Conservation (phyloP, 2,888 invertebrate genomes). For the Sarcophaga subvicina region DNA sequence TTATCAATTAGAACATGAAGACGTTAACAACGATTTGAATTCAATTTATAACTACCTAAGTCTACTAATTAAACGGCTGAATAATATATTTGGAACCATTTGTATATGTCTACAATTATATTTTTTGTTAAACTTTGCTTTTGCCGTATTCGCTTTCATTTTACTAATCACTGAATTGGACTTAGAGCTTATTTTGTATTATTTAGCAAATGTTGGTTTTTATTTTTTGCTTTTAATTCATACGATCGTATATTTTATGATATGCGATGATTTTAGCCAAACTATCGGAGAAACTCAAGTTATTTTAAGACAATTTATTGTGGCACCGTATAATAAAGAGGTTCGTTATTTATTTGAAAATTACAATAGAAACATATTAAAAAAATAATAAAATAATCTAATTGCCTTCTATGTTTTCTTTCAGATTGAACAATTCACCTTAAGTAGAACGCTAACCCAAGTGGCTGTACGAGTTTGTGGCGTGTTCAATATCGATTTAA, state of each 20-base stretch:
- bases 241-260: slow-evolving; percentile 21
- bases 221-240: slow-evolving; percentile 7
- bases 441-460: neutral
- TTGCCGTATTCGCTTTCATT: neutral
- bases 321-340: neutral
- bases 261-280: neutral
- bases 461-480: neutral
- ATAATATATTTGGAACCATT: slow-evolving; percentile 2
- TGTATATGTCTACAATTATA: neutral
- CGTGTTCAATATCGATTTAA: slow-evolving; percentile 13
- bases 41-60: neutral
- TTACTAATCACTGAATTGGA: neutral
- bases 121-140: neutral
- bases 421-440: slow-evolving; percentile 21
- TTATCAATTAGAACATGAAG: neutral
- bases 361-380: slow-evolving; percentile 1
- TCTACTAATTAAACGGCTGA: neutral
- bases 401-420: neutral
- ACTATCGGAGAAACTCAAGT: neutral
- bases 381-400: neutral
- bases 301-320: neutral
- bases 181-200: neutral
- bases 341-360: neutral
- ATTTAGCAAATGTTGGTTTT: neutral
- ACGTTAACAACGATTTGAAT: neutral